Evolutionary conservation across 2,113 vertebrate genomes (phyloP).

Genomic region (Lepidiolamprologus cunningtoni): DNA sequence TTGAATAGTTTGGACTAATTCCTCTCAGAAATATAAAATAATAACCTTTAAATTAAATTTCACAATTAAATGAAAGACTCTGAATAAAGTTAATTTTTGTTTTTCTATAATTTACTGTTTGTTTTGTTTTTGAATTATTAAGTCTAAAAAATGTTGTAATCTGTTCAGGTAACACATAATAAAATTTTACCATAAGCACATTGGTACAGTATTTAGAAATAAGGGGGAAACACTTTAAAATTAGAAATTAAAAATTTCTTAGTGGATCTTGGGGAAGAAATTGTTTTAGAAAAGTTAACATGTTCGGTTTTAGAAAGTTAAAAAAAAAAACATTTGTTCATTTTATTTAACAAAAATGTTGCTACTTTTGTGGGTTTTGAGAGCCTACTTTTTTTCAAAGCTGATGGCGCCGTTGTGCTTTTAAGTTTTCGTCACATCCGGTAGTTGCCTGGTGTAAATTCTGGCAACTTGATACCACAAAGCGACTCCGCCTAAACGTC

Average conservation of each 20-base stretch:
- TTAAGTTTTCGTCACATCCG: neutral
- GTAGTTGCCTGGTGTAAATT: neutral
- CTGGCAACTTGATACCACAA: fast-evolving
- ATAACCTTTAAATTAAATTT: neutral
- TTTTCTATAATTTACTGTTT: neutral
- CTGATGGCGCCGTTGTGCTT: neutral
- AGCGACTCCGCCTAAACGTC: neutral
- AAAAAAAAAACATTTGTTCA: neutral
- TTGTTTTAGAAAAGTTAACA: neutral
- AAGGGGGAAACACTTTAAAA: neutral
- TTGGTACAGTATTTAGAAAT: neutral
- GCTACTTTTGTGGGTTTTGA: neutral
- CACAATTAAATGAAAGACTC: neutral
- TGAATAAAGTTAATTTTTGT: neutral
- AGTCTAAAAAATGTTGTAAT: neutral
- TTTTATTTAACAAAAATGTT: neutral
- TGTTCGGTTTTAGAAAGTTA: neutral
- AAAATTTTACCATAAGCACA: neutral
- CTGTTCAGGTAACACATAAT: neutral
- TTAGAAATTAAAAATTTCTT: neutral
- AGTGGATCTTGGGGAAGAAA: neutral
- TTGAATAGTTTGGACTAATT: neutral
- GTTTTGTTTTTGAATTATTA: neutral
- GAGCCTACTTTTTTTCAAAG: neutral
- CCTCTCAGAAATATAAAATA: neutral